These are phyloP conservation scores for Noctilio leporinus DNA, from an alignment of 2,113 vertebrate genomes.

Conservation along the genomic window DNA sequence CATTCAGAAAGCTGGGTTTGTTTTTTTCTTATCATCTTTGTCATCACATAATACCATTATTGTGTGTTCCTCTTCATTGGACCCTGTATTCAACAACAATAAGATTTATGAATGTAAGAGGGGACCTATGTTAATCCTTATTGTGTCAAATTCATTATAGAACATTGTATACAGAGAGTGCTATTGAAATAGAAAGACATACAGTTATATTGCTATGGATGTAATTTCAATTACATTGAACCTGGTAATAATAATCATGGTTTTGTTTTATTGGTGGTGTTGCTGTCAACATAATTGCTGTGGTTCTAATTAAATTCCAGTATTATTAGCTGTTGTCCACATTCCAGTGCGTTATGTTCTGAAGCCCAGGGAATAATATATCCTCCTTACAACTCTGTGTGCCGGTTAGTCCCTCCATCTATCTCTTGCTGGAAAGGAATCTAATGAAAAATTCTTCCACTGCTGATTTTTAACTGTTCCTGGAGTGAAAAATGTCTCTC, in stretches of 20 bases:
- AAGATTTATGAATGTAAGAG: not conserved
- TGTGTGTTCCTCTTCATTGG: not conserved
- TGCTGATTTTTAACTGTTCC: too few relatives aligned
- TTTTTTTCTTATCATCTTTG: not conserved
- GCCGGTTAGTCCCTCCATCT: too few relatives aligned
- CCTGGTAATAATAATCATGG: not conserved
- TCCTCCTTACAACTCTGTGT: too few relatives aligned
- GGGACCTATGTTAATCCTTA: not conserved
- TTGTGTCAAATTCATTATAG: not conserved
- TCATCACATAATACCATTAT: not conserved
- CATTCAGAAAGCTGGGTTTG: not conserved
- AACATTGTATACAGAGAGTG: not conserved
- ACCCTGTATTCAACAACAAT: not conserved
- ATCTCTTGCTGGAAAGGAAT: too few relatives aligned
- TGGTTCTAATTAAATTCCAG: not conserved
- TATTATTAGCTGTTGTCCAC: too few relatives aligned
- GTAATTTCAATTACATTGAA: not conserved
- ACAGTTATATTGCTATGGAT: not conserved
- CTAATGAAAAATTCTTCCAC: too few relatives aligned
- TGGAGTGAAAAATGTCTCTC: too few relatives aligned
- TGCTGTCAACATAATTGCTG: not conserved
- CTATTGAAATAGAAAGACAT: not conserved
- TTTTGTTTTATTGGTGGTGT: not conserved
- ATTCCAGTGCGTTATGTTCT: too few relatives aligned
- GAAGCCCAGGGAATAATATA: too few relatives aligned